Base-by-base conservation (phyloP, 64 coral and sea anemone species). In the Exaiptasia diaphana region DNA sequence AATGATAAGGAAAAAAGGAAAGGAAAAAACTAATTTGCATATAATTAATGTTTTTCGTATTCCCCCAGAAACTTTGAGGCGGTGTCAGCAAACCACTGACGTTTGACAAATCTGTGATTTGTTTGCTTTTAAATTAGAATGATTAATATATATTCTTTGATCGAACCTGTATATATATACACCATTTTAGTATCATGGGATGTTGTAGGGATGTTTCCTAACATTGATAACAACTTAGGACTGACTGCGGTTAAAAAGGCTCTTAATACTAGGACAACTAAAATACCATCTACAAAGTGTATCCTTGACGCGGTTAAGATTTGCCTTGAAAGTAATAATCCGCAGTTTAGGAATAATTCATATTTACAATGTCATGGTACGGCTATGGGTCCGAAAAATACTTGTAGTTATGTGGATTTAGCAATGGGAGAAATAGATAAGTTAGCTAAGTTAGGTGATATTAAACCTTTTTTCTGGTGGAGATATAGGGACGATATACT, bases 371-470 rank as follows among this genome's bases (percentile, higher is more conserved):
- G 39, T n/a, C 28, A 64, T 61, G 77, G 77, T 7, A 80, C 77
- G 1, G 77, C 77, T 6, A 80, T 69, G 63, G 79, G 46, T 21
- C 76, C 55, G 0, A 79, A 62, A 33, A 79, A 79, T 79, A 34
- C 54, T 0, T 42, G 76, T 79, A 79, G 76, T 17, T 79, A 79
- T 27, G 53, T 37, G 1, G 76, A 79, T 64, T 29, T 79, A 63
- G 76, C 76, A 7, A 79, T 81, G 78, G 41, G 59, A 14, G 78
- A 81, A 28, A 81, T 81, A 29, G 78, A 81, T 32, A 49, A 39
- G 26, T 64, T 44, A 67, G 78, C 78, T 5, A 67, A 81, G 31
- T 46, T 42, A 48, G 43, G 46, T 26, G 23, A 45, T 6, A 0
- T 82, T 38, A 64, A 41, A 21, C 76, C 76, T 26, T 24, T 26